A percentile compares a stretch with the other conserved stretches of the same genome.
Conservation (phyloP, 2,797 vertebrate genomes). For the Lithobates sylvaticus region DNA sequence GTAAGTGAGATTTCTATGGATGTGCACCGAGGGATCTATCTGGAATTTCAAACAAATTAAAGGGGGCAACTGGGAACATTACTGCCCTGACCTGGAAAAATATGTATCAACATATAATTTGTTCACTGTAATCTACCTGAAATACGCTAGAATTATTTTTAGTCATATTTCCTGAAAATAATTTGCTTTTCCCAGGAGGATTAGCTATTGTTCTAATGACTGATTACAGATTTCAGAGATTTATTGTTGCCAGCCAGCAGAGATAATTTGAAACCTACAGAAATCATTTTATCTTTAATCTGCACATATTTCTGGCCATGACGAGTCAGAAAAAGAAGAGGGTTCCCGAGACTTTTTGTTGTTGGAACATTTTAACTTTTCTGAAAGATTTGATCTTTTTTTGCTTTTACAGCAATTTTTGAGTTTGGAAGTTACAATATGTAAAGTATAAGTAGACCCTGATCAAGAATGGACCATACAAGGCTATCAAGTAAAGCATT, state of each 20-base stretch:
- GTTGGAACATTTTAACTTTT: background rate
- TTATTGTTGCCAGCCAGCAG: background rate
- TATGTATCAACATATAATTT: no score
- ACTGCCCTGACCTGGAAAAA: no score
- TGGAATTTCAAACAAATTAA: no score
- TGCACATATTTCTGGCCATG: background rate
- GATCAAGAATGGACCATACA: no score
- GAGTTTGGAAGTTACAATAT: no score
- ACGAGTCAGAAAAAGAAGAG: background rate
- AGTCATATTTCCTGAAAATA: background rate
- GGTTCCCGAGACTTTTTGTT: background rate
- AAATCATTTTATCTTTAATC: slow-evolving; percentile 2
- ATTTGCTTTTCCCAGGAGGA: background rate
- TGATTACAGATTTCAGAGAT: background rate
- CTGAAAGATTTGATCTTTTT: no score
- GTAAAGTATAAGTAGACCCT: no score
- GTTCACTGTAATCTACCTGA: background rate
- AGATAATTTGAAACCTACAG: background rate
- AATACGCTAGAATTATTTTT: background rate
- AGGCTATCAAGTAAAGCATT: no score
- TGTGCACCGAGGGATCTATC: no score
- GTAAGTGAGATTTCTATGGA: no score
- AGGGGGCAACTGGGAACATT: no score
- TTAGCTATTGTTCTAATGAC: background rate
- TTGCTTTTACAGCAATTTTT: no score